Evolutionary conservation across 2,113 vertebrate genomes (phyloP).

Genomic region (Nibea coibor): DNA sequence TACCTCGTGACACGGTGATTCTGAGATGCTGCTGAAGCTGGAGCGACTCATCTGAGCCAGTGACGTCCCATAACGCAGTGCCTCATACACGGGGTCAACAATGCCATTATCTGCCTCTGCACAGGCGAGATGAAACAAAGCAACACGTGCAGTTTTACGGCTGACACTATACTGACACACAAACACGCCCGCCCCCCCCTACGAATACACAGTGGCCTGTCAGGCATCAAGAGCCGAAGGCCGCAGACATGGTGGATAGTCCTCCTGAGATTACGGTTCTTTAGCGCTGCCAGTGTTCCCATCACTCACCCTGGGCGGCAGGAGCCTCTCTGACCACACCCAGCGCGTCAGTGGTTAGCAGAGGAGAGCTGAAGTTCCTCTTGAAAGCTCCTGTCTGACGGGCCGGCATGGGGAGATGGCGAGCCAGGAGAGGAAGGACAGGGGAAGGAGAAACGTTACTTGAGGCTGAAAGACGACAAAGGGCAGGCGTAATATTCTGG

Average conservation of each 20-base stretch:
- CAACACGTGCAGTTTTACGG: constrained; percentile 41
- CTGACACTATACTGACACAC: constrained; percentile 4
- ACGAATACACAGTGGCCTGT: constrained; percentile 10
- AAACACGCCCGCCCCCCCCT: background rate
- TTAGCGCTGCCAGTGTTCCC: background rate
- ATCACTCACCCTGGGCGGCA: constrained; percentile 80
- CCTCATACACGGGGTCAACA: constrained; percentile 91
- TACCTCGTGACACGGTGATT: constrained; percentile 86
- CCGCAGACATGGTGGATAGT: constrained; percentile 41
- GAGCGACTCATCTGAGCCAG: constrained; percentile 90
- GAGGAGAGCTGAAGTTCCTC: constrained; percentile 92
- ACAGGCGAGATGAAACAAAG: constrained; percentile 31
- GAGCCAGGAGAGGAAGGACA: constrained; percentile 4
- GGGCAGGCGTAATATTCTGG: background rate
- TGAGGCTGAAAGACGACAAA: constrained; percentile 8
- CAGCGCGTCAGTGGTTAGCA: constrained; percentile 86
- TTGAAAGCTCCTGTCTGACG: constrained; percentile 88
- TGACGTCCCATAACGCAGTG: constrained; percentile 91
- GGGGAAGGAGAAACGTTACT: constrained; percentile 38
- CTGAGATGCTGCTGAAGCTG: constrained; percentile 89
- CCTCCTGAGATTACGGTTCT: constrained; percentile 34
- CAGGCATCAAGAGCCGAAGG: constrained; percentile 33
- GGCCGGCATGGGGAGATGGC: background rate
- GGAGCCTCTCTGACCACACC: constrained; percentile 84
- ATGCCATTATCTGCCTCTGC: constrained; percentile 70